Percentiles rank a stretch among this genome's conserved stretches.
These are phyloP conservation scores for Phortica variegata DNA, from an alignment of 1,140 invertebrate species.

Conservation along the genomic window DNA sequence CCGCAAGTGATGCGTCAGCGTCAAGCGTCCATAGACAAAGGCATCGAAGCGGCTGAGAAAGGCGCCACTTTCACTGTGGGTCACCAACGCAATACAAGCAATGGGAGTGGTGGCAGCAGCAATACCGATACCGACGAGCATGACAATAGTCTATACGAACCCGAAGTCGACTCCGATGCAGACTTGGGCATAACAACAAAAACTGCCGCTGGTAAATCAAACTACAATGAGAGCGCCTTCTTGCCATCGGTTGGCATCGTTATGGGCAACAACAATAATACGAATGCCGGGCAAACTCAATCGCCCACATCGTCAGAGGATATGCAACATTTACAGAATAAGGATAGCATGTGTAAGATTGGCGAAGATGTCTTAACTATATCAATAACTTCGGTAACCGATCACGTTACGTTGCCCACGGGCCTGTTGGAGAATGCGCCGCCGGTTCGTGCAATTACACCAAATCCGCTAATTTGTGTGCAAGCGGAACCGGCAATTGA, in stretches of 20 bases:
- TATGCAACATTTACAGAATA: conserved; percentile 46
- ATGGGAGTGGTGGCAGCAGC: no score
- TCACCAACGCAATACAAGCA: conserved; percentile 25
- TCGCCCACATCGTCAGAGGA: conserved; percentile 27
- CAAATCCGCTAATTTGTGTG: conserved; percentile 66
- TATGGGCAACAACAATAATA: conserved; percentile 58
- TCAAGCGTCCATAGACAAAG: conserved; percentile 25
- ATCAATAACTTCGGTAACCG: conserved; percentile 60
- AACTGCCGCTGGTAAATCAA: conserved; percentile 30
- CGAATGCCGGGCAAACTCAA: conserved; percentile 15
- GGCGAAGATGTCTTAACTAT: conserved; percentile 58
- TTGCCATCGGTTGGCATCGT: conserved; percentile 68
- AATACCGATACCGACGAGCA: conserved; percentile 60
- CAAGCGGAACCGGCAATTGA: conserved; percentile 34
- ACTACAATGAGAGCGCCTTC: conserved; percentile 59
- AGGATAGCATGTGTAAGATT: conserved; percentile 56
- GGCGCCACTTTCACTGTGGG: conserved; percentile 37
- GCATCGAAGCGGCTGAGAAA: conserved; percentile 39
- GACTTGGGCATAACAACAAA: conserved; percentile 18
- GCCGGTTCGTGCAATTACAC: conserved; percentile 51
- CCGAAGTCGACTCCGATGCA: conserved; percentile 47
- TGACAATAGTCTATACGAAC: conserved; percentile 60
- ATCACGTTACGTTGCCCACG: conserved; percentile 62
- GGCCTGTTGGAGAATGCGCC: conserved; percentile 50
- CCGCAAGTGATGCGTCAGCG: conserved; percentile 42